A percentile compares a stretch with the other conserved stretches of the same genome.
Evolutionary conservation across 2,113 vertebrate species (phyloP).

Genomic region (Strix uralensis): DNA sequence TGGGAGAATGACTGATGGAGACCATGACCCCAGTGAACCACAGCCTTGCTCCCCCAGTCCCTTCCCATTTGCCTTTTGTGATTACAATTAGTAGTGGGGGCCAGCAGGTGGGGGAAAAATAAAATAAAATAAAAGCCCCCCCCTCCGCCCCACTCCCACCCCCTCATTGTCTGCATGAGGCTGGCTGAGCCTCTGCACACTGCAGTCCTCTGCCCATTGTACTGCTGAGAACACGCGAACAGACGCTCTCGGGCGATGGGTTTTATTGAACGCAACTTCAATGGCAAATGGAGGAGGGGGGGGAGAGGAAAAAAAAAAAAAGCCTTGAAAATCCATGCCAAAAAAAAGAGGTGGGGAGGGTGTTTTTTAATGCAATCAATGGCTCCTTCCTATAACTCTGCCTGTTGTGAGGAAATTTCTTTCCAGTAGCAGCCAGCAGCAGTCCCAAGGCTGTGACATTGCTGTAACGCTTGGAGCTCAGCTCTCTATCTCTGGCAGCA

Average conservation of each 20-base stretch:
- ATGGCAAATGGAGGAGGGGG: slow-evolving; percentile 32
- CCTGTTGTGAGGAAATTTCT: slow-evolving; percentile 60
- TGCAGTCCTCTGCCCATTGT: slow-evolving; percentile 65
- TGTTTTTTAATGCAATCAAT: slow-evolving; percentile 55
- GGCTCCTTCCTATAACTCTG: slow-evolving; percentile 57
- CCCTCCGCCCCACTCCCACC: not conserved
- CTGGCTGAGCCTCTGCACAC: slow-evolving; percentile 45
- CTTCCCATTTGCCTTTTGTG: slow-evolving; percentile 51
- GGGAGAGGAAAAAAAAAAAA: not conserved
- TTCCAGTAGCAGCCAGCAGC: slow-evolving; percentile 64
- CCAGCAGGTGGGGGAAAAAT: slow-evolving; percentile 8
- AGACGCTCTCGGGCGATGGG: slow-evolving; percentile 51
- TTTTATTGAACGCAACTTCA: slow-evolving; percentile 67
- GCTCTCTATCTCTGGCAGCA: slow-evolving; percentile 63
- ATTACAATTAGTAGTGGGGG: slow-evolving; percentile 59
- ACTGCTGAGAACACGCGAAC: slow-evolving; percentile 51
- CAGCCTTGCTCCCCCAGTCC: slow-evolving; percentile 33
- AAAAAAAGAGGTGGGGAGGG: slow-evolving; percentile 43
- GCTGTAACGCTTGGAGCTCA: slow-evolving; percentile 55
- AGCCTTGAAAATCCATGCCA: slow-evolving; percentile 24
- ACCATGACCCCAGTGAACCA: slow-evolving; percentile 43
- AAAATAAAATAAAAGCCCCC: not conserved
- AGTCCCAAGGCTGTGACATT: slow-evolving; percentile 63
- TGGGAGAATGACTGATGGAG: slow-evolving; percentile 48
- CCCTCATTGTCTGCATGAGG: slow-evolving; percentile 42